Conservation (phyloP, 2,888 invertebrate species). For the Lampropteryx suffumata region DNA sequence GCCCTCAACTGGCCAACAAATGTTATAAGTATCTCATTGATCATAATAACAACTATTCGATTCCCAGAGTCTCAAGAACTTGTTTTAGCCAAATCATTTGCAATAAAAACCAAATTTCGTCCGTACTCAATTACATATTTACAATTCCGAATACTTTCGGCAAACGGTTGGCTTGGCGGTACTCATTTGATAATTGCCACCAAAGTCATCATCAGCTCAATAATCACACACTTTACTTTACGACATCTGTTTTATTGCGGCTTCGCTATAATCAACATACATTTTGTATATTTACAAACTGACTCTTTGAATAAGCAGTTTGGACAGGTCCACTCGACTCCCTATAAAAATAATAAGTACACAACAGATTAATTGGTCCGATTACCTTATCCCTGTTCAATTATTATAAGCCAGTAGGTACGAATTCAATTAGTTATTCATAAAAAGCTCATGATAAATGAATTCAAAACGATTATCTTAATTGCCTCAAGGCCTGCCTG, state of each 20-base stretch:
- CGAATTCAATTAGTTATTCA: conserved; percentile 33
- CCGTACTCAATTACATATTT: conserved; percentile 37
- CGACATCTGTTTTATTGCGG: conserved; percentile 53
- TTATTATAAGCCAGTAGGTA: conserved; percentile 32
- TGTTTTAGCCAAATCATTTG: conserved; percentile 31
- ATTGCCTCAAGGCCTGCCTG: conserved; percentile 30
- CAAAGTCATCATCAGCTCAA: conserved; percentile 42
- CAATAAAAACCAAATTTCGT: conserved; percentile 36
- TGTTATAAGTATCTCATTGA: conserved; percentile 8
- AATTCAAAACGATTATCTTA: conserved; percentile 36
- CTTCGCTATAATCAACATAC: conserved; percentile 44
- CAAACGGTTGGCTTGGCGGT: conserved; percentile 36
- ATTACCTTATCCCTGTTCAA: conserved; percentile 34
- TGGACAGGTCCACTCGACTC: conserved; percentile 19
- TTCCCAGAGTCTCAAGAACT: conserved; percentile 27
- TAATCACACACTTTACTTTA: conserved; percentile 55
- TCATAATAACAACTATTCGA: conserved; percentile 24
- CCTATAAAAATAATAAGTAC: conserved; percentile 29
- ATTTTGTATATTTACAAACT: conserved; percentile 31
- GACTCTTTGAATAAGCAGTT: conserved; percentile 25
- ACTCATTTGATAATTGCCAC: conserved; percentile 55
- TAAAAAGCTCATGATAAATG: conserved; percentile 32
- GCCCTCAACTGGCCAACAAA: conserved; percentile 1
- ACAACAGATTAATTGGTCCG: conserved; percentile 33
- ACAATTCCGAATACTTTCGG: conserved; percentile 33